Base-by-base conservation (phyloP, 2,113 vertebrate species). In the Lasiurus cinereus region DNA sequence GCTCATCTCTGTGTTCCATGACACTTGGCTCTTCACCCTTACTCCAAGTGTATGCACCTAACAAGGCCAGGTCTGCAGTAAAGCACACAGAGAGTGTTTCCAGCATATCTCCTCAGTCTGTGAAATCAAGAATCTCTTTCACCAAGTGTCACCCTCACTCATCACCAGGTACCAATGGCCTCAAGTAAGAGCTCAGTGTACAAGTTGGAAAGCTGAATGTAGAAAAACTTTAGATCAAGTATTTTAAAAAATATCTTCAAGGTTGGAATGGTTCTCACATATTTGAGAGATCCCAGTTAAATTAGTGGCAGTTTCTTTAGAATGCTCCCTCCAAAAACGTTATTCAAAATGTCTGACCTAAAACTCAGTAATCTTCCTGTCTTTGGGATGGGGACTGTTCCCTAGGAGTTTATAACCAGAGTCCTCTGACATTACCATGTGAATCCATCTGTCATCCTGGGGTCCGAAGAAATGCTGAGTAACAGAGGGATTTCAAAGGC, bases 241-340 rank as follows among this genome's bases (percentile, higher is more conserved):
- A 33, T 93, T 78, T 33, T 8, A 46, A 92, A 91, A 95, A 73
- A 48, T 33, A 7, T 66, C n/a, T 66, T 91, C 52, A 88, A 80
- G 27, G 36, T 15, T 24, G 27, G 33, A 24, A 22, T 95, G 36
- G 18, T 50, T 94, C 43, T 90, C 19, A 64, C 21, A 46, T 85
- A 12, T 93, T 79, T 67, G n/a, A 54, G 29, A 77, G 9, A 52
- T 72, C 8, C n/a, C 29, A 6, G 39, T 52, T 59, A 84, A 91
- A 72, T 88, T 87, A 31, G 0, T 46, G n/a, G 36, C 12, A 43
- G 8, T 46, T 46, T 92, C 62, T 33, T 92, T 29, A 67, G 11
- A 52, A 74, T 12, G 27, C 22, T 84, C 5, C 7, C 22, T 46
- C 14, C 70, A n/a, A 89, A 73, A 59, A 88, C 88, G 67, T 93